Evolutionary conservation across 1,140 invertebrate genomes (phyloP), one percentile per base, ranked within the genome.

Genomic region (Heliconius hewitsoni): DNA sequence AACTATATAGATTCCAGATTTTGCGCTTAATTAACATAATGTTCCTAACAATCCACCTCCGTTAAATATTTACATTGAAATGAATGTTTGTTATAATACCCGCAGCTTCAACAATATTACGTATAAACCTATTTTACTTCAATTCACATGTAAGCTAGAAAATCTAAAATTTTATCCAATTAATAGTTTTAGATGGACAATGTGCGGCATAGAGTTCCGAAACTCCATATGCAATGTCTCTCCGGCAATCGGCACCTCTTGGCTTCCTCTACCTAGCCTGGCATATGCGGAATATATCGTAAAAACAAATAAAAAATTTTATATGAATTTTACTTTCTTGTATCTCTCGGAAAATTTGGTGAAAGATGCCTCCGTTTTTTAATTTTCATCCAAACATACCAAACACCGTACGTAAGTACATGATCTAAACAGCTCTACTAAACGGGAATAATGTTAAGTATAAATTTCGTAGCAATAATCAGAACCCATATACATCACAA

Each of bases 1-100:
- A 23, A 27, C 23, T 23, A 60, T 60, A 60, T n/a, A 60, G 19
- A 30, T n/a, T 9, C 23, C n/a, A 57, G 55, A 57, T 60, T 60
- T 23, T 23, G 55, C 16, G 52, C 52, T 60, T 60, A 60, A 60
- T 60, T 27, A 60, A 27, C 9, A 60, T 60, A 60, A 60, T 60
- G 55, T 60, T 60, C 55, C 55, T 23, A 60, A 60, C 55, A n/a
- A 60, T 27, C 55, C n/a, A 60, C 55, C 55, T 60, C 55, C 8
- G 55, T 60, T 60, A 23, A 60, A 60, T 60, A 60, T 60, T 60
- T 60, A 60, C 55, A 60, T 27, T 60, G 55, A 60, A 60, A 60
- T 60, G 55, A 60, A 60, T 60, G 55, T 60, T 60, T n/a, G 55
- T 60, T 23, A 60, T 52, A 50, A 60, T 60, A 23, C 55, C n/a